Evolutionary conservation across 2,797 vertebrate genomes (phyloP), one percentile per base, ranked within the genome.

Genomic region (Miichthys miiuy): DNA sequence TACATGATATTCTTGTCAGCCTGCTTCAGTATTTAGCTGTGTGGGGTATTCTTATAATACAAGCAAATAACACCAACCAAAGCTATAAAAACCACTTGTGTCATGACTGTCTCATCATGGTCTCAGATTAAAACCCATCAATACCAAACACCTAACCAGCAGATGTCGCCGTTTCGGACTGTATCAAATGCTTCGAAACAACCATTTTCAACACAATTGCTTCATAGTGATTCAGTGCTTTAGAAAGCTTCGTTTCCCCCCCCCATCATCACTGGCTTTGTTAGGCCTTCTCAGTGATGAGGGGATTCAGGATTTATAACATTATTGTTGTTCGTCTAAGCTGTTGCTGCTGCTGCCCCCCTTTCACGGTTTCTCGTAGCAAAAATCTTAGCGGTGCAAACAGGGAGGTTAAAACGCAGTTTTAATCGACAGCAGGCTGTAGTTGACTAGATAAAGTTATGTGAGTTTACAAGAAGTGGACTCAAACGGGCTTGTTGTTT

Each of bases 261-360:
- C 25, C 21, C 23, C 34, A 38, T 8, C 34, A 51, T 27, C 47
- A 27, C 0, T 82, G 85, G 86, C 89, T 76, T 76, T 16, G 67
- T 68, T 78, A 70, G 86, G 88, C 89, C 88, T 82, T 74, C 57
- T 81, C 25, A 70, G 9, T 73, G 83, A 77, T 71, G 72, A 79
- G 68, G 46, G 80, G 34, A 38, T 56, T 83, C 52, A 14, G 72
- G 63, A 79, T 87, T 79, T 88, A 86, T 90, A 89, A 38, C 34
- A 38, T 38, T 89, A 34, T 85, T 89, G 88, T 92, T 92, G 91
- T 90, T 87, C 84, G 81, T 89, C 87, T 80, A 80, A 82, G 85
- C 89, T 87, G 89, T 86, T 85, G 89, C 90, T 93, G 74, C 68
- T 46, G 34, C 34, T 34, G 34, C 34, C 82, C 62, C 63, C 82